phyloP scores from a whole-genome alignment of 2,113 vertebrate species.

The Saguinus midas region DNA sequence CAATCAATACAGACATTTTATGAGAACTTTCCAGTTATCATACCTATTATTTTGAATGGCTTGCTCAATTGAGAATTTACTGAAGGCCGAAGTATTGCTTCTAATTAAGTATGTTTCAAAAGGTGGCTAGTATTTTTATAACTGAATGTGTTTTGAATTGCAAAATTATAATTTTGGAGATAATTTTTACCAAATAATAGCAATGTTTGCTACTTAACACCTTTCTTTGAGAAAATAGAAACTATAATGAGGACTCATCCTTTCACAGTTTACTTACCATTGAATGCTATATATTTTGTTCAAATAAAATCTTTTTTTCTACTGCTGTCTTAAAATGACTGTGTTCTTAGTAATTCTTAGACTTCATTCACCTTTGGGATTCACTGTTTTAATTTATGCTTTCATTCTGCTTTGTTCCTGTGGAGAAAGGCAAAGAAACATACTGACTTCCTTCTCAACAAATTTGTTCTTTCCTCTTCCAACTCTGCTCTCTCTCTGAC shows the following conservation, averaged over 20 bases:
- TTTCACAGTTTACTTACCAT: conserved; percentile 46
- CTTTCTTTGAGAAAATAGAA: conserved; percentile 58
- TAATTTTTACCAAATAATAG: conserved; percentile 50
- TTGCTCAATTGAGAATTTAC: conserved; percentile 46
- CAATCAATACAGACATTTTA: conserved; percentile 35
- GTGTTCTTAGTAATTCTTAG: conserved; percentile 56
- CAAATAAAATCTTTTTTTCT: conserved; percentile 55
- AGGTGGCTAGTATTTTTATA: conserved; percentile 55
- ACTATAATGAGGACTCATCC: conserved; percentile 17
- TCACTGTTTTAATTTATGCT: conserved; percentile 63
- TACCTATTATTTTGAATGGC: conserved; percentile 52
- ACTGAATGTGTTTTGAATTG: conserved; percentile 23
- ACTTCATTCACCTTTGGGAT: conserved; percentile 69
- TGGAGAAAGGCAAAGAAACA: conserved; percentile 75
- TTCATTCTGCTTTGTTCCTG: conserved; percentile 71
- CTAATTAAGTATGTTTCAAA: conserved; percentile 60
- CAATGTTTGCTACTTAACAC: conserved; percentile 37
- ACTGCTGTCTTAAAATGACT: conserved; percentile 36
- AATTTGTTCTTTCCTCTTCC: conserved; percentile 72
- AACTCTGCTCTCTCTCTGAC: conserved; percentile 67
- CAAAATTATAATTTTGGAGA: conserved; percentile 34
- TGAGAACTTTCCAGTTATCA: conserved; percentile 22
- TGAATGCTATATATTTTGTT: conserved; percentile 56
- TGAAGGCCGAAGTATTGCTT: conserved; percentile 47
- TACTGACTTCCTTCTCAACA: conserved; percentile 72